Conservation (phyloP, 2,888 invertebrate genomes). For the Leptopterna dolabrata region DNA sequence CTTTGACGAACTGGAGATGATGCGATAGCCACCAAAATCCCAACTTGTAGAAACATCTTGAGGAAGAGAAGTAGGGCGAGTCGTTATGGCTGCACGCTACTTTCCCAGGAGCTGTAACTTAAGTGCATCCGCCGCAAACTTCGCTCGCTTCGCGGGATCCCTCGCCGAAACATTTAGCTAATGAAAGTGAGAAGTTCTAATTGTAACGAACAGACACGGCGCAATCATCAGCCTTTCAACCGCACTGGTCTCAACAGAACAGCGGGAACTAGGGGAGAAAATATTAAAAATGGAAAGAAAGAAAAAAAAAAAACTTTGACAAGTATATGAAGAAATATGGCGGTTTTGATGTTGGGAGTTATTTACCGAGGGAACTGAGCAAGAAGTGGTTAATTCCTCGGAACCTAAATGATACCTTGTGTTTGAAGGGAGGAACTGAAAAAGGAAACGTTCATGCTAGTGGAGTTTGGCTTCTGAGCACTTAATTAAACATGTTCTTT, state of each 20-base stretch:
- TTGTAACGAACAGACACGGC: constrained; percentile 3
- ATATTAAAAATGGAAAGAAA: background rate
- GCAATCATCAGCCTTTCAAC: background rate
- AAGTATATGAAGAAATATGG: background rate
- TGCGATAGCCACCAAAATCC: background rate
- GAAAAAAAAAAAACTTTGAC: background rate
- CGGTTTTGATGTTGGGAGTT: background rate
- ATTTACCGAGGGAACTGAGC: background rate
- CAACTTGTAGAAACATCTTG: constrained; percentile 3
- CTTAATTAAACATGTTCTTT: background rate
- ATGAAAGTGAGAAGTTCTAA: constrained; percentile 11
- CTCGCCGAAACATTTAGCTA: background rate
- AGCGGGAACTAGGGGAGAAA: background rate
- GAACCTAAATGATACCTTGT: background rate
- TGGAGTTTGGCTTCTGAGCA: background rate
- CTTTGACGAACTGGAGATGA: background rate
- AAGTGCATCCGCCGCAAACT: background rate
- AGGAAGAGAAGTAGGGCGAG: background rate
- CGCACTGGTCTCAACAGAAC: background rate
- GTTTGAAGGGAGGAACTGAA: background rate
- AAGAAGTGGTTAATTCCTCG: background rate
- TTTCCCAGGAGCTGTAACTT: background rate
- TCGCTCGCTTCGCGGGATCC: background rate
- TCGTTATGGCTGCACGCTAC: background rate
- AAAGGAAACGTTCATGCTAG: background rate